These are phyloP conservation scores for Manacus vitellinus DNA, from an alignment of 2,113 vertebrate species.

Conservation along the genomic window DNA sequence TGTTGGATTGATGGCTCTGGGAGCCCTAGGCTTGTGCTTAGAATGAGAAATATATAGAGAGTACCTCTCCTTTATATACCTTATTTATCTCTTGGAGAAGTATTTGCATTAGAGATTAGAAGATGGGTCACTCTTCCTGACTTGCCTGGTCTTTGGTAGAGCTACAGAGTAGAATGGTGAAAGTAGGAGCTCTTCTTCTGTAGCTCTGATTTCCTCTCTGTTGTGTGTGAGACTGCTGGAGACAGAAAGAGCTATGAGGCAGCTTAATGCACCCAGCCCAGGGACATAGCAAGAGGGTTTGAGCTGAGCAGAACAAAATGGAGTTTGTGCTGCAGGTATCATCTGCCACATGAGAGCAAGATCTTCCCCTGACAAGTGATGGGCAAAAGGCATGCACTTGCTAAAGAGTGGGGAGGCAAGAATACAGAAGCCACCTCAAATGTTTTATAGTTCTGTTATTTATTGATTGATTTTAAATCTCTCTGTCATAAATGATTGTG, in stretches of 20 bases:
- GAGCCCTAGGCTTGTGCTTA: not conserved
- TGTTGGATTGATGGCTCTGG: slow-evolving; percentile 14
- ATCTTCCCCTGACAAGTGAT: not conserved
- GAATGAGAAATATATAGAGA: not conserved
- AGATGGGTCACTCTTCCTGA: not conserved
- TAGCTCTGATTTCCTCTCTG: not conserved
- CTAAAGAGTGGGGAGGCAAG: not conserved
- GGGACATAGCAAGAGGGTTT: not conserved
- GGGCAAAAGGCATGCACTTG: not conserved
- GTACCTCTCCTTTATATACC: not conserved
- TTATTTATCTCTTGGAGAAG: not conserved
- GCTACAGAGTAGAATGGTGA: not conserved
- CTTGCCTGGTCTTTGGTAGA: not conserved
- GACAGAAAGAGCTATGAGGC: not conserved
- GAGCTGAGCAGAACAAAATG: not conserved
- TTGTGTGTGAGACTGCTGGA: not conserved
- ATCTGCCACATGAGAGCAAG: not conserved
- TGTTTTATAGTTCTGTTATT: not conserved
- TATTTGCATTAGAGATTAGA: slow-evolving; percentile 1
- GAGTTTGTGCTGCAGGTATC: not conserved
- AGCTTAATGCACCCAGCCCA: not conserved
- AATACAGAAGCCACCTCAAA: not conserved
- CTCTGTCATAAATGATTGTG: not conserved
- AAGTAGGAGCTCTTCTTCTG: not conserved
- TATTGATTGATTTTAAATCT: not conserved